A percentile compares a stretch with the other conserved stretches of the same genome.
These are phyloP conservation scores for Symphodus melops DNA, from an alignment of 2,113 vertebrate species.

Conservation along the genomic window DNA sequence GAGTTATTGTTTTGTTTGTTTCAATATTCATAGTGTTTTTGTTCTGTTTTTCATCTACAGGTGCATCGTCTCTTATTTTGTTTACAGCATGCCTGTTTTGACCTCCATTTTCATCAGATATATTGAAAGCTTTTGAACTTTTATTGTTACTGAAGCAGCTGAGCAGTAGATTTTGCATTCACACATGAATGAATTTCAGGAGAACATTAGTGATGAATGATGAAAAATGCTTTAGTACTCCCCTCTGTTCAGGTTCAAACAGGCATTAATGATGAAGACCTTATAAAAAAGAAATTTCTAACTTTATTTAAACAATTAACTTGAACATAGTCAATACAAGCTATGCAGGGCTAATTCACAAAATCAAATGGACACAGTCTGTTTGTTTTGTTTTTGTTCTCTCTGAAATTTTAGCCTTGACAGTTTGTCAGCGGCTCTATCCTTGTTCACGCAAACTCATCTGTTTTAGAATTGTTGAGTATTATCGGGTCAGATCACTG, in stretches of 20 bases:
- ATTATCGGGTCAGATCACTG: conserved; percentile 3
- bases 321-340: too few species aligned
- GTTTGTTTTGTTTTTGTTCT: neutral
- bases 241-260: too few species aligned
- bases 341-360: too few species aligned
- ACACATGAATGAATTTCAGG: neutral
- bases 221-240: neutral
- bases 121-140: conserved; percentile 56
- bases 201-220: conserved; percentile 21
- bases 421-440: conserved; percentile 12
- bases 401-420: neutral
- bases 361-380: neutral
- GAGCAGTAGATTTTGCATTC: conserved; percentile 4
- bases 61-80: conserved; percentile 28
- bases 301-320: too few species aligned
- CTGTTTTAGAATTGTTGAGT: neutral
- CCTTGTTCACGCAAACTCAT: neutral
- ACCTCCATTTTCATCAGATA: conserved; percentile 24
- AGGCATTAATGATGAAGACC: too few species aligned
- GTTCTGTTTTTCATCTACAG: conserved; percentile 35
- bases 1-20: conserved; percentile 39
- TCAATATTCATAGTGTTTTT: conserved; percentile 57
- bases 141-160: neutral
- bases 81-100: conserved; percentile 1
- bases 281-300: too few species aligned